These are phyloP conservation scores for Crotalus viridis DNA, from an alignment of 2,113 vertebrate genomes.

Conservation along the genomic window DNA sequence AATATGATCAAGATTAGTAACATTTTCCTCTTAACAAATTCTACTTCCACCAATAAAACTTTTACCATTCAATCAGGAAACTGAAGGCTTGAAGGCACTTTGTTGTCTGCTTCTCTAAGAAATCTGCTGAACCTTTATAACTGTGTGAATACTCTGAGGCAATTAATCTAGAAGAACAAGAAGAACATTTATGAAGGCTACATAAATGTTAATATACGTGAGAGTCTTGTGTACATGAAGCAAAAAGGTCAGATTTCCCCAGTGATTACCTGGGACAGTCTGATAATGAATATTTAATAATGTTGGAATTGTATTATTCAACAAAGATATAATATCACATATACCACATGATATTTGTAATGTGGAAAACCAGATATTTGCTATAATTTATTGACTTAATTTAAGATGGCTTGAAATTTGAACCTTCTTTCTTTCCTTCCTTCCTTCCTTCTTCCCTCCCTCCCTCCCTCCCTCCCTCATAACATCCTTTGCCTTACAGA, in stretches of 20 bases:
- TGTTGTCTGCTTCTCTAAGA: neutral
- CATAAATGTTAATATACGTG: neutral
- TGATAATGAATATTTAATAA: conserved; percentile 44
- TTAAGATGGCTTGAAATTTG: neutral
- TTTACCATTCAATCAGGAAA: neutral
- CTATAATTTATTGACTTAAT: conserved; percentile 11
- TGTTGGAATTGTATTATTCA: conserved; percentile 52
- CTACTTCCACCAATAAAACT: neutral
- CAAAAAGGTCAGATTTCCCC: conserved; percentile 33
- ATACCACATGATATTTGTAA: conserved; percentile 7
- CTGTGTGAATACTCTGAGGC: neutral
- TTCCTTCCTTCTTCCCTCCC: neutral
- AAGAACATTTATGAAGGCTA: neutral
- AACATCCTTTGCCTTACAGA: neutral
- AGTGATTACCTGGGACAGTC: neutral
- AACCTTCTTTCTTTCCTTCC: neutral
- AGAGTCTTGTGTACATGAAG: neutral
- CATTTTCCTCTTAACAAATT: neutral
- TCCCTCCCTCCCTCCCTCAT: neutral
- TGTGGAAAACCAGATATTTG: neutral
- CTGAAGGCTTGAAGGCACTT: neutral
- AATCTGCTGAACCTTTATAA: neutral
- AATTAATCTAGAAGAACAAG: conserved; percentile 26
- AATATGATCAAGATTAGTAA: neutral
- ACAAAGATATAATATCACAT: conserved; percentile 10